Evolutionary conservation across 2,113 vertebrate genomes (phyloP).

Genomic region (Callospermophilus lateralis): DNA sequence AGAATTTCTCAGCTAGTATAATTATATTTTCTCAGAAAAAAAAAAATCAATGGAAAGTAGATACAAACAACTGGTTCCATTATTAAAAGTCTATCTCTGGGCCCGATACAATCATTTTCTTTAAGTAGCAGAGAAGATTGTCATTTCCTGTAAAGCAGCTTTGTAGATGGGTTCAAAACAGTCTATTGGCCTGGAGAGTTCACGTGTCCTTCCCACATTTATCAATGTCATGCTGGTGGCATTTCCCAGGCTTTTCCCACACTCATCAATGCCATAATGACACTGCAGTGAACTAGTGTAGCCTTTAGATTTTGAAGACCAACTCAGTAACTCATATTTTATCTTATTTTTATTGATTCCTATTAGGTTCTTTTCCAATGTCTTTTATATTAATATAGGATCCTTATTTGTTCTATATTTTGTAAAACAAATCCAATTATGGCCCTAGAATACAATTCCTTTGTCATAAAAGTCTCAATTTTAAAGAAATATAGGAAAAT

Average conservation of each 20-base stretch:
- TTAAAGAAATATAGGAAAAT: not conserved
- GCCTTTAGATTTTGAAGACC: not conserved
- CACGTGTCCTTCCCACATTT: slow-evolving; percentile 72
- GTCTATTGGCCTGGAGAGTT: slow-evolving; percentile 56
- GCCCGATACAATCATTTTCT: slow-evolving; percentile 58
- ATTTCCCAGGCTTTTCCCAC: slow-evolving; percentile 72
- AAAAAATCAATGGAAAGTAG: slow-evolving; percentile 68
- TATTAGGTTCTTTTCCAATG: not conserved
- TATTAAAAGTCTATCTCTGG: slow-evolving; percentile 57
- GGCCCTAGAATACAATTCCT: not conserved
- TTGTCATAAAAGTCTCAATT: not conserved
- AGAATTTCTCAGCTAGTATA: slow-evolving; percentile 48
- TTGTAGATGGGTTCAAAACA: slow-evolving; percentile 54
- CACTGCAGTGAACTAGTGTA: not conserved
- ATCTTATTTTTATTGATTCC: not conserved
- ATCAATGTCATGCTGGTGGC: slow-evolving; percentile 70
- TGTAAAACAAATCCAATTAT: not conserved
- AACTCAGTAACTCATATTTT: not conserved
- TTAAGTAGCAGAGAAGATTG: slow-evolving; percentile 35
- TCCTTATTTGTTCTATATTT: not conserved
- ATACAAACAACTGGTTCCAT: slow-evolving; percentile 65
- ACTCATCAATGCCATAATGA: slow-evolving; percentile 47
- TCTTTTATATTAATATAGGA: not conserved
- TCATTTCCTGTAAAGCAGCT: slow-evolving; percentile 52
- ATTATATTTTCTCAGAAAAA: slow-evolving; percentile 65